Evolutionary conservation across 2,888 invertebrate species (phyloP), one percentile per base, ranked within the genome.

Genomic region (Watsonalla cultraria): DNA sequence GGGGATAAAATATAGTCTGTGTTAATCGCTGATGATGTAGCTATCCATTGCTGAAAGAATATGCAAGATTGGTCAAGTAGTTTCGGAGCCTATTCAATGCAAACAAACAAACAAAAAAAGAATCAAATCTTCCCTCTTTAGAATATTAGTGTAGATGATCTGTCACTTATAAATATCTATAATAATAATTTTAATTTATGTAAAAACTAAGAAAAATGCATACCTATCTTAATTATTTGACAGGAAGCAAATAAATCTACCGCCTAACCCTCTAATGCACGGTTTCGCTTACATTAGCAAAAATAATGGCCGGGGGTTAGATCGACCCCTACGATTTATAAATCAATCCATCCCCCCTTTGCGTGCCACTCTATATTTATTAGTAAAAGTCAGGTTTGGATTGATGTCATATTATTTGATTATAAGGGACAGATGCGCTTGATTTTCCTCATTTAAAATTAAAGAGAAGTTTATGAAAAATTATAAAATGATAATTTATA

Each of bases 201-300:
- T 45, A 6, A 46, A 46, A 15, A 46, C 46, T 8, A 46, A 14
- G 14, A 13, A 15, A 11, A 6, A 45, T 11, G 45, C 7, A 46
- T n/a, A 15, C 37, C 37, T 49, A 15, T 49, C 37, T 49, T 37
- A 37, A 49, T 49, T 49, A 37, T 39, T 49, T 37, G 14, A 37
- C 13, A 49, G 14, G 49, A 35, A 37, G 15, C 49, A 51, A 63
- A 74, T 76, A 78, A 78, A 78, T 77, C 74, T 66, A 51, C 48
- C n/a, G 49, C 34, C 54, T 68, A 83, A 82, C 84, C 84, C 84
- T 76, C 79, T 77, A 81, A 82, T 78, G 77, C 76, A 64, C 64
- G 71, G 80, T 76, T 68, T 73, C 80, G 78, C 78, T 80, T 78
- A 78, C 82, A 77, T 78, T 77, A 76, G 74, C 78, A 82, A 72